phyloP scores from a whole-genome alignment of 2,888 invertebrate genomes.

The Diaprepes abbreviatus region DNA sequence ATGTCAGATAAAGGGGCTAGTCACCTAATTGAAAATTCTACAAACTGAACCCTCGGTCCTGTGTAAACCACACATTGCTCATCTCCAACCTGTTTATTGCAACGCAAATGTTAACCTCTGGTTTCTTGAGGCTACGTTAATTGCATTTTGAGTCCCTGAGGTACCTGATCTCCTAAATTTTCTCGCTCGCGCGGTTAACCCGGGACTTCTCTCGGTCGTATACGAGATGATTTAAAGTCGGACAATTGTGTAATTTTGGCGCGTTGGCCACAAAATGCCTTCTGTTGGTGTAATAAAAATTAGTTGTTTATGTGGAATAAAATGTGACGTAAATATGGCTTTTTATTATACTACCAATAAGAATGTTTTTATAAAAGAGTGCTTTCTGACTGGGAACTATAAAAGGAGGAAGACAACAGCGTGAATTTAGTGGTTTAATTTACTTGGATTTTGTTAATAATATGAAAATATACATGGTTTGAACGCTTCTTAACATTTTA shows the following conservation, averaged over 20 bases:
- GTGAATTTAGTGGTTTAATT: no score
- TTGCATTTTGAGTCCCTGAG: constrained; percentile 46
- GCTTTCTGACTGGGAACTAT: no score
- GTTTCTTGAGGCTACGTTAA: constrained; percentile 45
- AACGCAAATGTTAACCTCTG: constrained; percentile 41
- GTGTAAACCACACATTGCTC: constrained; percentile 37
- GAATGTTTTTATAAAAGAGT: no score
- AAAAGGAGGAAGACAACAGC: no score
- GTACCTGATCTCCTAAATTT: constrained; percentile 48
- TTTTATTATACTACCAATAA: no score
- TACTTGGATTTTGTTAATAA: no score
- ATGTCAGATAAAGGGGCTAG: constrained; percentile 15
- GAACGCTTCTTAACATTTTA: no score
- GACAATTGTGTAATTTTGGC: constrained; percentile 45
- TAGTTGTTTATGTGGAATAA: no score
- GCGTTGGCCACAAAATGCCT: background rate
- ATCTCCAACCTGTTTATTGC: constrained; percentile 35
- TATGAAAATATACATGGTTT: no score
- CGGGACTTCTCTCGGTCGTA: constrained; percentile 32
- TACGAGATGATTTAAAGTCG: constrained; percentile 45
- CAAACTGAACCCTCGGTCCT: constrained; percentile 17
- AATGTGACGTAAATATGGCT: no score
- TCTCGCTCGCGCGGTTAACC: constrained; percentile 41
- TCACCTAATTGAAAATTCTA: constrained; percentile 39
- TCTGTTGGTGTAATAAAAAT: background rate